Evolutionary conservation across 2,113 vertebrate species (phyloP).

Genomic region (Gambusia holbrooki): DNA sequence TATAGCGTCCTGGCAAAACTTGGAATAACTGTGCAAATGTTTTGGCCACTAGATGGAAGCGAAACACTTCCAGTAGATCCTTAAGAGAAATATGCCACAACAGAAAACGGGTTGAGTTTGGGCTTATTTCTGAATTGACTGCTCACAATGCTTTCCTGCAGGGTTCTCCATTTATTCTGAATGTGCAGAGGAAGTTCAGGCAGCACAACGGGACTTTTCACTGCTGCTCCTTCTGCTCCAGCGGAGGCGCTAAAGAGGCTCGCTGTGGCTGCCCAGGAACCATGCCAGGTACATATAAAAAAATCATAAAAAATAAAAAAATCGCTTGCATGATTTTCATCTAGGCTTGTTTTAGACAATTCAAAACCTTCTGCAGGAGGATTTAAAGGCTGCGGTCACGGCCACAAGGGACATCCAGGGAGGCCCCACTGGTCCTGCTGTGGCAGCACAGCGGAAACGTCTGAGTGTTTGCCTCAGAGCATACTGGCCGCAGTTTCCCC

Average conservation of each 20-base stretch:
- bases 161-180: constrained; percentile 88
- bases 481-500: constrained; percentile 49
- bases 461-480: constrained; percentile 81
- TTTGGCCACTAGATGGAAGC: background rate
- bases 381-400: constrained; percentile 93
- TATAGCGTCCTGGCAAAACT: too few relatives aligned
- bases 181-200: constrained; percentile 80
- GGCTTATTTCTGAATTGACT: background rate
- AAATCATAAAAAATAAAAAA: background rate
- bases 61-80: background rate
- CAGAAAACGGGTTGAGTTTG: background rate
- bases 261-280: constrained; percentile 89
- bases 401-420: constrained; percentile 92
- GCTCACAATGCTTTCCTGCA: constrained; percentile 54
- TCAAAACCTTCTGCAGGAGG: constrained; percentile 80
- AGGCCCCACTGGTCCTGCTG: constrained; percentile 94
- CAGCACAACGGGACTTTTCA: constrained; percentile 87
- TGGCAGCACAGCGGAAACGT: constrained; percentile 83
- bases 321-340: background rate
- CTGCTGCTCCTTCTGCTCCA: constrained; percentile 95
- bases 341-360: background rate
- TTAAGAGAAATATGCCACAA: too few relatives aligned
- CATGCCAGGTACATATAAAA: constrained; percentile 86
- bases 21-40: background rate
- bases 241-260: constrained; percentile 87